Base-by-base conservation (phyloP, 2,113 vertebrate genomes). In the Sarotherodon lohbergeri region DNA sequence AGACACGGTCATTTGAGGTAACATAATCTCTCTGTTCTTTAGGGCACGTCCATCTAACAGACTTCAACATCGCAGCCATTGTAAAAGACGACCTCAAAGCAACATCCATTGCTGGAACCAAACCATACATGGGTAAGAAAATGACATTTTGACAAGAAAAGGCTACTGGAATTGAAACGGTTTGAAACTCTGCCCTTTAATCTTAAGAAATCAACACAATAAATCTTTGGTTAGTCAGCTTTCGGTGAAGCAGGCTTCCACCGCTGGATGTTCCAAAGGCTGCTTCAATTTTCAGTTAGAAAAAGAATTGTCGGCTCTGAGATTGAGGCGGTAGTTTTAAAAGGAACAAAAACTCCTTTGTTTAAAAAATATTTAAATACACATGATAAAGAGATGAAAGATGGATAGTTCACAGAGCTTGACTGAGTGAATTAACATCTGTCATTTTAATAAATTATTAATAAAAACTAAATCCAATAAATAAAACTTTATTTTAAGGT, bases 21-120 rank as follows among this genome's bases (percentile, higher is more conserved):
- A 90, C 7, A 8, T 16, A 19, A 41, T 50, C 22, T 54, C 16
- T 87, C 16, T 84, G 3, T 50, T 92, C 93, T 71, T 80, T 85
- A 99, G 99, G 99, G 4, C 98, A 99, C 0, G 97, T 97, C 89
- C 99, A 99, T 90, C 95, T 99, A 86, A 99, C 99, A 0, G 99
- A 99, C 90, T 99, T 99, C 96, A 99, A 99, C 87, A 99, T 99
- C 0, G 99, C 99, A 17, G 97, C 98, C 0, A 92, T 96, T 63
- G 96, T 99, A 61, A 98, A 97, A 9, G 96, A 97, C 2, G 98
- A 99, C 86, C 94, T 94, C 4, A 96, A 95, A 27, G 97, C 98
- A 78, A 98, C 97, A 27, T 98, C 98, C 2, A 96, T 99, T 1
- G 99, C 99, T 7, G 99, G 99, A 90, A 99, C 99, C 16, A 99